Percentiles rank a stretch among this genome's conserved stretches.
Evolutionary conservation across 2,888 invertebrate genomes (phyloP).

Genomic region (Tenthredo livida): DNA sequence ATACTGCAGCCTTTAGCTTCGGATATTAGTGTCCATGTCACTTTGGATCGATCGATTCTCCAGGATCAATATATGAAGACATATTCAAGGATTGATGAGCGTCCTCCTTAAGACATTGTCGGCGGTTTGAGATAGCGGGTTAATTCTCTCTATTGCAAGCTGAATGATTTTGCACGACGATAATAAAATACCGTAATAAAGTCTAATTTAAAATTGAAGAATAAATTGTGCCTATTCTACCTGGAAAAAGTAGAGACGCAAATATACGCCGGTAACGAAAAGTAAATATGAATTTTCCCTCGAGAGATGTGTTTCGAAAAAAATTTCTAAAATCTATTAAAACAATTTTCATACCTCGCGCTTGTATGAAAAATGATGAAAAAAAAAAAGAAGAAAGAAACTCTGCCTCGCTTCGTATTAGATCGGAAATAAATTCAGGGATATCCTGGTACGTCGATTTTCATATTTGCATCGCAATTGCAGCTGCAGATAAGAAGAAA

Average conservation of each 20-base stretch:
- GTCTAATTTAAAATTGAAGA: not conserved
- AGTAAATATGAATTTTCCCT: not conserved
- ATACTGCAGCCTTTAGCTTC: not conserved
- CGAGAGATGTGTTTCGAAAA: not conserved
- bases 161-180: conserved; percentile 5
- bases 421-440: not conserved
- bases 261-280: conserved; percentile 14
- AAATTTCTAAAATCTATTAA: not conserved
- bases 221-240: too few species aligned
- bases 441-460: not conserved
- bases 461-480: not conserved
- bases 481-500: not conserved
- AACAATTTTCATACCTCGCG: not conserved
- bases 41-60: conserved; percentile 2
- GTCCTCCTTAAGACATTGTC: not conserved
- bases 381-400: not conserved
- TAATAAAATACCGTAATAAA: not conserved
- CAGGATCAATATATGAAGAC: not conserved
- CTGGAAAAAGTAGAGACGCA: not conserved
- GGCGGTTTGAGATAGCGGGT: not conserved
- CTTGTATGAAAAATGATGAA: too few species aligned
- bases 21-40: not conserved
- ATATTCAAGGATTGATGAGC: conserved; percentile 4
- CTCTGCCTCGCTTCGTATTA: not conserved
- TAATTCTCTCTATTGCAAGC: not conserved